Evolutionary conservation across 1,140 invertebrate genomes (phyloP).

Genomic region (Drosophila repleta): DNA sequence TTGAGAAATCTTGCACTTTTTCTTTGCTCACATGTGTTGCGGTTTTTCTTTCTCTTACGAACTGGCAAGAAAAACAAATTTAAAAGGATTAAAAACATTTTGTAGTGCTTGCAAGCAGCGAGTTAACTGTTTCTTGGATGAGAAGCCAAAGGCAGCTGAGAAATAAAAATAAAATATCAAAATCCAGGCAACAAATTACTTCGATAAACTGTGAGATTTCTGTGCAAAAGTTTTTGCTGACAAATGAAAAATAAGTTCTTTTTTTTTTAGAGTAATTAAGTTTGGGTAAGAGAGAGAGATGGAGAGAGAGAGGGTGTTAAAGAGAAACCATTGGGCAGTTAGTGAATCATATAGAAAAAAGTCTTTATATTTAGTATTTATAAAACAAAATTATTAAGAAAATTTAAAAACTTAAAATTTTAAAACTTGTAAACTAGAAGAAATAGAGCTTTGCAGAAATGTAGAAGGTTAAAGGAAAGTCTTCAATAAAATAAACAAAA

Average conservation of each 20-base stretch:
- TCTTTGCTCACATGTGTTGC: constrained; percentile 46
- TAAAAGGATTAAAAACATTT: constrained; percentile 73
- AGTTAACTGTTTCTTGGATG: constrained; percentile 27
- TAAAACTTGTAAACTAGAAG: too few relatives aligned
- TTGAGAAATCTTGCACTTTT: constrained; percentile 32
- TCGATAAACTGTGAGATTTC: constrained; percentile 51
- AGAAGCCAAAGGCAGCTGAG: background rate
- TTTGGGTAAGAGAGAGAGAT: constrained; percentile 2
- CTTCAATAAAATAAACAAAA: too few relatives aligned
- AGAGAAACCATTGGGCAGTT: background rate
- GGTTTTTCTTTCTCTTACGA: constrained; percentile 19
- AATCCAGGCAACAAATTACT: constrained; percentile 50
- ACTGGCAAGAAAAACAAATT: constrained; percentile 61
- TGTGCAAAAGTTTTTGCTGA: constrained; percentile 2
- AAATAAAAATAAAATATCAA: constrained; percentile 17
- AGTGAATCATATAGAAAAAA: too few relatives aligned
- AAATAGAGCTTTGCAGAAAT: too few relatives aligned
- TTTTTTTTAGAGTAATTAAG: background rate
- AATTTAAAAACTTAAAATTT: too few relatives aligned
- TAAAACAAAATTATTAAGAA: too few relatives aligned
- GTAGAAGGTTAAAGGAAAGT: too few relatives aligned
- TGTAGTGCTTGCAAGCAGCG: constrained; percentile 40
- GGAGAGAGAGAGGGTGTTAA: background rate
- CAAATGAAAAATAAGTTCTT: background rate
- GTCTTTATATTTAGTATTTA: too few relatives aligned